These are phyloP conservation scores for Sinopyrophorus schimmeli DNA, from an alignment of 2,888 invertebrate species.

Conservation along the genomic window DNA sequence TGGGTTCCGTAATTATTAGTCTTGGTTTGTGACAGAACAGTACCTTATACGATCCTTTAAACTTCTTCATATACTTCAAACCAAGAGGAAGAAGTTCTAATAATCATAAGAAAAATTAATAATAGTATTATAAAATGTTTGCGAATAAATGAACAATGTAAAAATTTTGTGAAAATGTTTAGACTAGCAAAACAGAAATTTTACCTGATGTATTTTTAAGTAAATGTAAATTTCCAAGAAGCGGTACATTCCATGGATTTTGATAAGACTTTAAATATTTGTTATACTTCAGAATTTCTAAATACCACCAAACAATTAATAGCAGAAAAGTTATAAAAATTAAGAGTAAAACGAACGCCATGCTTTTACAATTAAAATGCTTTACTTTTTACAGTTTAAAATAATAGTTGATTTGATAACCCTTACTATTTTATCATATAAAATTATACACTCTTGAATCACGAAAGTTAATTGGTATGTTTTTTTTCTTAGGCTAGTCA, in stretches of 20 bases:
- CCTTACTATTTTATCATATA: no score
- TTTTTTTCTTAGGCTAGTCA: no score
- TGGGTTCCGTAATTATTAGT: constrained; percentile 25
- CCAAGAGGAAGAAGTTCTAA: constrained; percentile 13
- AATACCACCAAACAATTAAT: constrained; percentile 6
- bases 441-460: no score
- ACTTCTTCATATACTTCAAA: constrained; percentile 10
- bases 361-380: no score
- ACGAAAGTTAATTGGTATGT: no score
- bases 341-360: no score
- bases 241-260: constrained; percentile 40
- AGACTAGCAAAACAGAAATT: no score
- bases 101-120: no score
- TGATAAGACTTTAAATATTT: constrained; percentile 37
- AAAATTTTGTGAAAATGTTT: not conserved
- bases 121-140: not conserved
- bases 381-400: no score
- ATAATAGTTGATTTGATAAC: no score
- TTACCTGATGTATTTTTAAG: constrained; percentile 40
- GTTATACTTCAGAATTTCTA: not conserved
- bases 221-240: constrained; percentile 47
- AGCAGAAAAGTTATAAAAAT: no score
- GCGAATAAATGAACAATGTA: not conserved
- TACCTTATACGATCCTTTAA: constrained; percentile 25
- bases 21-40: constrained; percentile 23